Conservation (phyloP, 2,113 vertebrate genomes). For the Chlorodrepanis virens region DNA sequence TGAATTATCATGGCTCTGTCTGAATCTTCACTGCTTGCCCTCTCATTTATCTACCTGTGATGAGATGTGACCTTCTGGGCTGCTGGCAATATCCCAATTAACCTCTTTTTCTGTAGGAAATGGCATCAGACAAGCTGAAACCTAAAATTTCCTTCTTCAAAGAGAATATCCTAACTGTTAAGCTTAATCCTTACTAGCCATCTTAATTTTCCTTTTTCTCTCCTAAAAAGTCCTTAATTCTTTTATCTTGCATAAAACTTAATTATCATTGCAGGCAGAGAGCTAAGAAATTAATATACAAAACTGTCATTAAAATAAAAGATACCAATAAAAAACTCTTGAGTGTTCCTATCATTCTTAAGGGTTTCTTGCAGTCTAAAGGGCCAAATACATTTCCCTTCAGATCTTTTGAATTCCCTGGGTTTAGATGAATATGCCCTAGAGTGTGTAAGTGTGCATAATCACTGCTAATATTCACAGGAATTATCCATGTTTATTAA, state of each 20-base stretch:
- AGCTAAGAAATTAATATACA: background rate
- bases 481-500: constrained; percentile 51
- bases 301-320: background rate
- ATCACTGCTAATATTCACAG: constrained; percentile 25
- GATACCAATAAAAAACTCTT: background rate
- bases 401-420: constrained; percentile 1
- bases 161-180: background rate
- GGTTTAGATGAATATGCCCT: constrained; percentile 8
- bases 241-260: background rate
- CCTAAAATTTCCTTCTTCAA: background rate
- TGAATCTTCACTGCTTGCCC: background rate
- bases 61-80: background rate
- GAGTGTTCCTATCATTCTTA: background rate
- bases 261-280: background rate
- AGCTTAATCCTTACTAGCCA: background rate
- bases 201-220: background rate
- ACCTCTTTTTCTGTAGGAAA: background rate
- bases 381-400: constrained; percentile 15
- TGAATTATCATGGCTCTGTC: background rate
- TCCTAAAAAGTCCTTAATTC: background rate
- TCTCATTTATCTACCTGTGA: background rate
- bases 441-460: constrained; percentile 11
- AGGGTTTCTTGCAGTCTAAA: background rate
- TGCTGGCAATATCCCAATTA: background rate
- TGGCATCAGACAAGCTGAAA: background rate